Conservation (phyloP, 2,113 vertebrate genomes). For the Artemisiospiza belli region DNA sequence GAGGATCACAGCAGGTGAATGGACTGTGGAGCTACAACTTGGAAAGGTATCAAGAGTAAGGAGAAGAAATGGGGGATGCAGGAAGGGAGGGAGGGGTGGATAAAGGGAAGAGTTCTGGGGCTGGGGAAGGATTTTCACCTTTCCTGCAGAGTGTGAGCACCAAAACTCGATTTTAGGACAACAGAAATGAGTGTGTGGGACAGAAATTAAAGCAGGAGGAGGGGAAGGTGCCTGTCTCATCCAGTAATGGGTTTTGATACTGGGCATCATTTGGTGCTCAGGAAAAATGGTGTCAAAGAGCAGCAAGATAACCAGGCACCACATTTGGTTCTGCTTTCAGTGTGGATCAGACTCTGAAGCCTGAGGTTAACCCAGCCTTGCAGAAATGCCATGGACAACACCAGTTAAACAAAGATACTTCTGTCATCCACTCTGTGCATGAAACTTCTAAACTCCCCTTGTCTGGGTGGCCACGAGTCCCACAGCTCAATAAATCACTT, state of each 20-base stretch:
- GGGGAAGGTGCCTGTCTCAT: neutral
- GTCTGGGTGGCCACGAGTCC: neutral
- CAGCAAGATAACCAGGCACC: neutral
- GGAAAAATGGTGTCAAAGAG: neutral
- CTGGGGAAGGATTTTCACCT: neutral
- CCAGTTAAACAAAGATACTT: neutral
- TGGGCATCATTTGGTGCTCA: neutral
- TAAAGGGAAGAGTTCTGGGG: neutral
- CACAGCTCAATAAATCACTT: conserved; percentile 11
- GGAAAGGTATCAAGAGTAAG: neutral
- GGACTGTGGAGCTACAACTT: neutral
- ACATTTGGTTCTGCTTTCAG: neutral
- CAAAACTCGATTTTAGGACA: neutral
- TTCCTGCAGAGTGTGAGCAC: neutral
- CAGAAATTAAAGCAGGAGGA: neutral
- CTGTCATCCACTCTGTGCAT: neutral
- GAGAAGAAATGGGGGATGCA: neutral
- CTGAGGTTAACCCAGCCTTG: neutral
- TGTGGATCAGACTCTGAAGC: neutral
- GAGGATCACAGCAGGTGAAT: neutral
- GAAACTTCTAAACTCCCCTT: neutral
- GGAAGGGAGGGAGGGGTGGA: conserved; percentile 10
- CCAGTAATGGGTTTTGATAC: neutral
- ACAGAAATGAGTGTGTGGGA: neutral
- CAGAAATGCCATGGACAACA: neutral